Base-by-base conservation (phyloP, 2,113 vertebrate species). In the Cebidichthys violaceus region DNA sequence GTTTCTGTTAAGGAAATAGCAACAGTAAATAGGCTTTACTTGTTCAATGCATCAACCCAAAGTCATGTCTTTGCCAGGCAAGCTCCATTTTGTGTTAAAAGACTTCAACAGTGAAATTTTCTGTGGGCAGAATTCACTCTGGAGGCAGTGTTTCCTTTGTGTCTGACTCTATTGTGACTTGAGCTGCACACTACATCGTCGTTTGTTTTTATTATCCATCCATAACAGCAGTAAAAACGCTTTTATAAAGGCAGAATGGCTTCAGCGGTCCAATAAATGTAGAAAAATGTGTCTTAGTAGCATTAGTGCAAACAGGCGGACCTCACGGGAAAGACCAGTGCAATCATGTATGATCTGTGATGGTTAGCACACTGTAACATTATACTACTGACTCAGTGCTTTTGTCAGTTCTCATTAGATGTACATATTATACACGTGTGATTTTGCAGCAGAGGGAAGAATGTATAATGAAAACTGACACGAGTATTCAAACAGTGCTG, bases 111-210 rank as follows among this genome's bases (percentile, higher is more conserved):
- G 62, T 50, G 65, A 79, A 84, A 52, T 31, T 13, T 74, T 85
- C 50, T 74, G 70, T 66, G 75, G 70, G 75, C 65, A 81, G 65
- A 69, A 62, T 82, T 84, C 64, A 50, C 50, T 76, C 82, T 68
- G 59, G 55, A 81, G 24, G 52, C 59, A 61, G 55, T 75, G 68
- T 78, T 81, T 81, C 77, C 45, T 83, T 88, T 84, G 69, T 86
- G 59, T 50, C 9, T 0, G 35, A n/a, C 11, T 84, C 62, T 47
- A 66, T 69, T 78, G 57, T 75, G 70, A 33, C 69, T 73, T 13
- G 11, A 62, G 70, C 45, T 74, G 52, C 70, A 37, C 43, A 74
- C 65, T 11, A 77, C 35, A 41, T 8, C 43, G 54, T 41, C 35
- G 72, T 66, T 77, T 41, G 64, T 54, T 77, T 41, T 77, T 8